Conservation (phyloP, 2,888 invertebrate genomes). For the Nomada lathburiana region DNA sequence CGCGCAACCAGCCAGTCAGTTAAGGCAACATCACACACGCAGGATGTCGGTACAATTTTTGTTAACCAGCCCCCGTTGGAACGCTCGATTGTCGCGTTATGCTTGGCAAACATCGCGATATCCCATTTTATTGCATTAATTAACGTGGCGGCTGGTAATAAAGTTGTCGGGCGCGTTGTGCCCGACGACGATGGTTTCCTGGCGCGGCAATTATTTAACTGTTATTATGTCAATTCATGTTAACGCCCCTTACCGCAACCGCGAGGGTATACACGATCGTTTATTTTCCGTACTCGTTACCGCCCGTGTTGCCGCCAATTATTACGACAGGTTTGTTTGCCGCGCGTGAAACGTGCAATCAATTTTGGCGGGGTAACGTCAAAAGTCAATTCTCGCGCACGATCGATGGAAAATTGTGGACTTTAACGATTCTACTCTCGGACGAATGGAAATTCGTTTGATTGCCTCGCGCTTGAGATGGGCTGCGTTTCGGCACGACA, state of each 20-base stretch:
- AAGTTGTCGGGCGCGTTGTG: slow-evolving; percentile 4
- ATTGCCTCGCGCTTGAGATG: background rate
- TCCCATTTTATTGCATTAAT: slow-evolving; percentile 31
- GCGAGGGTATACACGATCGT: slow-evolving; percentile 14
- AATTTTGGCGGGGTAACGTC: slow-evolving; percentile 12
- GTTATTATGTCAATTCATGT: slow-evolving; percentile 42
- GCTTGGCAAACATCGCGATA: background rate
- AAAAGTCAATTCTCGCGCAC: background rate
- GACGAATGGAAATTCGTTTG: background rate
- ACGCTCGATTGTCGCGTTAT: background rate
- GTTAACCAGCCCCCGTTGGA: background rate
- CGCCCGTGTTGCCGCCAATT: slow-evolving; percentile 30
- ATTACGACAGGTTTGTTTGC: slow-evolving; percentile 30
- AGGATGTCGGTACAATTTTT: background rate
- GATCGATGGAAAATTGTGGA: background rate
- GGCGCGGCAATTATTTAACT: slow-evolving; percentile 36
- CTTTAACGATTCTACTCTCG: background rate
- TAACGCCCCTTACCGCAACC: slow-evolving; percentile 14
- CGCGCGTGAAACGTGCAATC: slow-evolving; percentile 28
- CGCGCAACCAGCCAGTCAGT: too few relatives aligned
- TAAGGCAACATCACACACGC: too few relatives aligned
- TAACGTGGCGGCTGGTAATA: slow-evolving; percentile 2
- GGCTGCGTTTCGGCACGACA: too few relatives aligned
- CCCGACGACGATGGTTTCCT: slow-evolving; percentile 11
- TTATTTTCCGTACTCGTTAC: slow-evolving; percentile 37